Evolutionary conservation across 2,113 vertebrate species (phyloP).

Genomic region (Leptocoma aspasia): DNA sequence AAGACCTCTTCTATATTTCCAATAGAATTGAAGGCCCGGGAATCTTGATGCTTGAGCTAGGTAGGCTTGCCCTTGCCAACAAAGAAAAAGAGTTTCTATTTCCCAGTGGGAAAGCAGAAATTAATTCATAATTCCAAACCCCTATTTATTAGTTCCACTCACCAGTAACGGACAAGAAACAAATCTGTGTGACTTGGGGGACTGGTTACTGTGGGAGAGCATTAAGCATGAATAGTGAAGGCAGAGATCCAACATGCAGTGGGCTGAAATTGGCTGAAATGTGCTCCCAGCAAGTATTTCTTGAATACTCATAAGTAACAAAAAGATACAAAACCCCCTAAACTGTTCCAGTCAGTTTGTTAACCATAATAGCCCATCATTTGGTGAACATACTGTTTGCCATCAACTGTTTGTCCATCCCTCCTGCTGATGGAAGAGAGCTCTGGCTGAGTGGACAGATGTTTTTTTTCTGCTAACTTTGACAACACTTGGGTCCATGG

Average conservation of each 20-base stretch:
- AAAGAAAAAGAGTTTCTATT: neutral
- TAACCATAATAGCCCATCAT: neutral
- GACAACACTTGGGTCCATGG: slow-evolving; percentile 8
- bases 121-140: neutral
- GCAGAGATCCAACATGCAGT: neutral
- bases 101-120: neutral
- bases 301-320: neutral
- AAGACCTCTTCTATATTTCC: neutral
- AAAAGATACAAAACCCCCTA: neutral
- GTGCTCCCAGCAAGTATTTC: neutral
- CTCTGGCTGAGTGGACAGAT: neutral
- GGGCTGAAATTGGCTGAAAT: neutral
- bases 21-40: neutral
- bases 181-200: neutral
- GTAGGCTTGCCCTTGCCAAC: neutral
- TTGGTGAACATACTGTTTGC: neutral
- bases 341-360: neutral
- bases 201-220: neutral
- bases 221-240: neutral
- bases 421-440: neutral
- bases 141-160: neutral
- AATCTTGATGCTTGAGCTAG: neutral
- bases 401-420: neutral
- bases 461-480: slow-evolving; percentile 42
- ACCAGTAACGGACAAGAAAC: neutral